A percentile compares a stretch with the other conserved stretches of the same genome.
phyloP scores from a whole-genome alignment of 2,888 invertebrate genomes.

The Caenorhabditis sp. region DNA sequence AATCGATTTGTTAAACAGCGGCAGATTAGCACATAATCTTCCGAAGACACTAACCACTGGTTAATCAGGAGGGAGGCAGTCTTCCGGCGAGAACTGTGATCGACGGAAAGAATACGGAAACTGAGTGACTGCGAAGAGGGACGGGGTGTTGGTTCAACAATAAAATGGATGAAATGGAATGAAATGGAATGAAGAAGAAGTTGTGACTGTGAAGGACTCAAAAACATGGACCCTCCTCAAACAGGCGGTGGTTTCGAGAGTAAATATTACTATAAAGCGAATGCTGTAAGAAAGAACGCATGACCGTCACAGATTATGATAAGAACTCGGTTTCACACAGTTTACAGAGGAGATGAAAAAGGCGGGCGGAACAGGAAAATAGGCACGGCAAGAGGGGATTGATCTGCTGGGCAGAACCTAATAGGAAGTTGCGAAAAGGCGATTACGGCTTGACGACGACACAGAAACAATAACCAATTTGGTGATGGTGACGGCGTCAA shows the following conservation, averaged over 20 bases:
- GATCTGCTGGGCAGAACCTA: conserved; percentile 32
- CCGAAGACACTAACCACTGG: conserved; percentile 37
- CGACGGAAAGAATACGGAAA: not conserved
- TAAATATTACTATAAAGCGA: conserved; percentile 6
- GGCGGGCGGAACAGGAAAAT: conserved; percentile 21
- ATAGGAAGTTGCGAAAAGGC: conserved; percentile 49
- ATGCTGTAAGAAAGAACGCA: conserved; percentile 6
- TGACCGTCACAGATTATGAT: conserved; percentile 31
- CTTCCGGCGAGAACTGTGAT: conserved; percentile 44
- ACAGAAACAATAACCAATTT: conserved; percentile 54
- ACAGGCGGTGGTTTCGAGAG: not conserved
- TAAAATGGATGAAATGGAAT: conserved; percentile 7
- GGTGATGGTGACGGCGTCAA: conserved; percentile 55
- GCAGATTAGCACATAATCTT: conserved; percentile 51
- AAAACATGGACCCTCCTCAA: not conserved
- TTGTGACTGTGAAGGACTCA: not conserved
- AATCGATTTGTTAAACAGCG: conserved; percentile 55
- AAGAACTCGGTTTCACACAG: conserved; percentile 3
- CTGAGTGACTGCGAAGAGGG: not conserved
- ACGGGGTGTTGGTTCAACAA: conserved; percentile 14
- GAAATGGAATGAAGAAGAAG: not conserved
- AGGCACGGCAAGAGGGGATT: conserved; percentile 7
- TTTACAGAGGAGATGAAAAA: not conserved
- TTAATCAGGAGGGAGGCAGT: conserved; percentile 26
- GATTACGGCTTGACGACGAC: conserved; percentile 35